These are phyloP conservation scores for Bursaphelenchus okinawaensis DNA, from an alignment of 2,888 invertebrate species.

Conservation along the genomic window DNA sequence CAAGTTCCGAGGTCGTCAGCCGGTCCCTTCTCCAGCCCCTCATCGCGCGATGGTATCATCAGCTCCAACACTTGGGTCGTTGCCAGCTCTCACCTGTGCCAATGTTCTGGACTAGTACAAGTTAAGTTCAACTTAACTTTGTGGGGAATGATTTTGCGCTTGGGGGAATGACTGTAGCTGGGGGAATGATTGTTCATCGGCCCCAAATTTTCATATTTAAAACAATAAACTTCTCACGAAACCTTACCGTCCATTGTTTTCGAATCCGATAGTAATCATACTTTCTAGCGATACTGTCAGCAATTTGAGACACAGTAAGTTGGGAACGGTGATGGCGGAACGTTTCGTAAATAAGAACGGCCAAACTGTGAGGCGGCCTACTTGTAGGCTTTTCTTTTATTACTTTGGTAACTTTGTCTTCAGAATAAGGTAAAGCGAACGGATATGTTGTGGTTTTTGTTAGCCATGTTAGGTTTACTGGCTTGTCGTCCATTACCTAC, in stretches of 20 bases:
- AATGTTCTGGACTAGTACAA: too few relatives aligned
- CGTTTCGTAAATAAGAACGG: slow-evolving; percentile 1
- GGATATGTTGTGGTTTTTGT: background rate
- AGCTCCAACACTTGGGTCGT: too few relatives aligned
- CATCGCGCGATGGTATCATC: too few relatives aligned
- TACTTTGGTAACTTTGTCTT: background rate
- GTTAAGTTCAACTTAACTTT: too few relatives aligned
- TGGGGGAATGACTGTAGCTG: too few relatives aligned
- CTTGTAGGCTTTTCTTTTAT: background rate
- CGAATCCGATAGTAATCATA: background rate
- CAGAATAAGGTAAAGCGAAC: background rate
- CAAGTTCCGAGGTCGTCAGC: too few relatives aligned
- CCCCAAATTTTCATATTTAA: too few relatives aligned
- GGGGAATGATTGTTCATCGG: too few relatives aligned
- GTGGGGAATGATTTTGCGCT: too few relatives aligned
- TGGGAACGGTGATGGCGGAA: background rate
- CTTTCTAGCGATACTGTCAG: background rate
- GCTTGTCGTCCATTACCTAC: background rate
- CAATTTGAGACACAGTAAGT: background rate
- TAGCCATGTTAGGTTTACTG: background rate
- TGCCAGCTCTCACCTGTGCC: too few relatives aligned
- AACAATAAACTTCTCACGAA: too few relatives aligned
- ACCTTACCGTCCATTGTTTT: slow-evolving; percentile 1
- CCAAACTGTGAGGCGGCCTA: background rate
- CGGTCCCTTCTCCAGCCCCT: too few relatives aligned